phyloP scores from a whole-genome alignment of 2,797 vertebrate species.

The Gobio occitaniae region DNA sequence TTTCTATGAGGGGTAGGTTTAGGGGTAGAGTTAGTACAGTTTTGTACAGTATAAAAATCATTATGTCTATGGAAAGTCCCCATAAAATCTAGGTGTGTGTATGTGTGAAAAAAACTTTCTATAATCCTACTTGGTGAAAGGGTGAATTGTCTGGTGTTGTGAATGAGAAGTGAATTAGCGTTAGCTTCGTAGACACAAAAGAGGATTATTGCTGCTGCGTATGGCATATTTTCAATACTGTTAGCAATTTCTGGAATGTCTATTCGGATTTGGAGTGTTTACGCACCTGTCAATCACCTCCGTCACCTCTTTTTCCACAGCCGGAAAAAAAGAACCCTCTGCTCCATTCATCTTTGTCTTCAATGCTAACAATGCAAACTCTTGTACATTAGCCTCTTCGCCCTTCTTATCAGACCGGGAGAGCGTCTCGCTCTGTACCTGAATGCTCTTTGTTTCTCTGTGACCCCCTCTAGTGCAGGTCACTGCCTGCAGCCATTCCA shows the following conservation, averaged over 20 bases:
- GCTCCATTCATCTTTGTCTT: conserved; percentile 57
- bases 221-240: conserved; percentile 72
- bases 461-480: conserved; percentile 74
- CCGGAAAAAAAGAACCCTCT: conserved; percentile 39
- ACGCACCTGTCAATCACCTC: conserved; percentile 73
- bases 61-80: no score
- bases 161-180: conserved; percentile 68
- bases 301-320: conserved; percentile 48
- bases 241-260: conserved; percentile 77
- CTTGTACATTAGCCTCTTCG: conserved; percentile 69
- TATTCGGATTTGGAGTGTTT: conserved; percentile 74
- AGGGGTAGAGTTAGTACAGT: no score
- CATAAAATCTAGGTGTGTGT: no score
- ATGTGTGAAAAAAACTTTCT: not conserved
- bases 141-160: conserved; percentile 30
- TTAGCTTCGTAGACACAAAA: conserved; percentile 69
- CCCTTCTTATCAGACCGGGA: conserved; percentile 73
- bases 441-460: conserved; percentile 80
- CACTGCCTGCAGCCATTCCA: conserved; percentile 77
- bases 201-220: conserved; percentile 71
- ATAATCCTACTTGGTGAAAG: not conserved
- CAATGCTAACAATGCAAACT: conserved; percentile 68
- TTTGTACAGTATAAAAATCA: no score
- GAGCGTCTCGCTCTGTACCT: conserved; percentile 76
- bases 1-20: no score